These are phyloP conservation scores for Onthophagus sagittarius DNA, from an alignment of 2,888 invertebrate genomes.

Conservation along the genomic window DNA sequence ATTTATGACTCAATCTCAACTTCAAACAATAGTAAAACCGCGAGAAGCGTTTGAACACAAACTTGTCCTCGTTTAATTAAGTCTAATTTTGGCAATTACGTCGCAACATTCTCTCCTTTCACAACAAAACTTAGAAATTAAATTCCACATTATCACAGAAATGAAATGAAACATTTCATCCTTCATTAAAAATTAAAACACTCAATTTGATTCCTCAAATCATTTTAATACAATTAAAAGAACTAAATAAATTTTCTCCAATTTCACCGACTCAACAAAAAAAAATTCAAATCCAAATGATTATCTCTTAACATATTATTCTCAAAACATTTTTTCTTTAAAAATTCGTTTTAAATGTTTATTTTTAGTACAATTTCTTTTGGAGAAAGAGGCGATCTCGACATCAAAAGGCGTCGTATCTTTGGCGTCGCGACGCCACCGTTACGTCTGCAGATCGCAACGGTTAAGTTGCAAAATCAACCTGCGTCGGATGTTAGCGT, in stretches of 20 bases:
- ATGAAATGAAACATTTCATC: no score
- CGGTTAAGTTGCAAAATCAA: not conserved
- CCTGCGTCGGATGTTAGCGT: constrained; percentile 5
- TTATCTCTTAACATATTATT: no score
- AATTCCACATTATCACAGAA: no score
- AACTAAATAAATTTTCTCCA: no score
- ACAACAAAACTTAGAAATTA: not conserved
- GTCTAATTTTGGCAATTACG: not conserved
- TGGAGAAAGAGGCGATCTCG: not conserved
- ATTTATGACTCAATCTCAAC: constrained; percentile 9
- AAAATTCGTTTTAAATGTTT: no score
- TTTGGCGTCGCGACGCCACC: not conserved
- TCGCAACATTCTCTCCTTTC: not conserved
- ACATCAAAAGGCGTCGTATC: not conserved
- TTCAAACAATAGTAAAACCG: constrained; percentile 8
- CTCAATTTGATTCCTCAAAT: no score
- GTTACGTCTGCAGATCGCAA: not conserved
- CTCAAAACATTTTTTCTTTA: no score
- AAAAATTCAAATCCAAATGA: no score
- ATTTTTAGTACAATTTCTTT: no score
- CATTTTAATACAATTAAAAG: no score
- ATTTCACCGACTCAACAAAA: no score
- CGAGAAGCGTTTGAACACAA: not conserved
- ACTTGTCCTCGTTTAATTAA: not conserved
- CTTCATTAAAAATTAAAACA: no score